A percentile compares a stretch with the other conserved stretches of the same genome.
phyloP scores from a whole-genome alignment of 2,113 vertebrate species.

The Rhinichthys klamathensis region DNA sequence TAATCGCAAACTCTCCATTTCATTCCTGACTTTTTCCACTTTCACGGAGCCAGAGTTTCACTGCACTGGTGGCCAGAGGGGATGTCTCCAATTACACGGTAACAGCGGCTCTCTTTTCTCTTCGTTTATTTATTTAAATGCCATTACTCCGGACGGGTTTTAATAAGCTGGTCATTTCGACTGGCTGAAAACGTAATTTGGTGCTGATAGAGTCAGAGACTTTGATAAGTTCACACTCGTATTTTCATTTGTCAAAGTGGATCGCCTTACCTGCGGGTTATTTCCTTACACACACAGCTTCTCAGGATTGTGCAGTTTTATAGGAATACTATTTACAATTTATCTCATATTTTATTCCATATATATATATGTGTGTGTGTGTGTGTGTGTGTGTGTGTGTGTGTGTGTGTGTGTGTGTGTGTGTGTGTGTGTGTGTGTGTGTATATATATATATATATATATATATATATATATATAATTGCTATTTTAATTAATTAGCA shows the following conservation, averaged over 20 bases:
- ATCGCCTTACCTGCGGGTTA: slow-evolving; percentile 31
- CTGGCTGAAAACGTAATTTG: slow-evolving; percentile 45
- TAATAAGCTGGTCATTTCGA: slow-evolving; percentile 51
- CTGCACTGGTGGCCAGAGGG: slow-evolving; percentile 35
- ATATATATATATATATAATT: background rate
- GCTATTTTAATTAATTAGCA: background rate
- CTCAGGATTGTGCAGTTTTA: background rate
- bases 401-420: too few species aligned
- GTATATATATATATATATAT: too few species aligned
- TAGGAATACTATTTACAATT: background rate
- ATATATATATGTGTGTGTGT: too few species aligned
- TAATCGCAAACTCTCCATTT: slow-evolving; percentile 15
- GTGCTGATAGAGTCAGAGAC: slow-evolving; percentile 20
- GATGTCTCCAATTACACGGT: slow-evolving; percentile 41
- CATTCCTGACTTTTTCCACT: slow-evolving; percentile 14
- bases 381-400: too few species aligned
- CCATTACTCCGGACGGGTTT: slow-evolving; percentile 31
- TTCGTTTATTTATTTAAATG: slow-evolving; percentile 44
- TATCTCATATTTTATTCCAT: background rate
- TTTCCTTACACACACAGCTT: slow-evolving; percentile 14
- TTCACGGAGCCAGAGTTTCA: slow-evolving; percentile 29
- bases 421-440: too few species aligned
- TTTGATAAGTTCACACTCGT: slow-evolving; percentile 23
- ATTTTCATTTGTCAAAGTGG: slow-evolving; percentile 38
- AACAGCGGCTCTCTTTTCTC: slow-evolving; percentile 11